Base-by-base conservation (phyloP, 2,888 invertebrate species). In the Machimus atricapillus region DNA sequence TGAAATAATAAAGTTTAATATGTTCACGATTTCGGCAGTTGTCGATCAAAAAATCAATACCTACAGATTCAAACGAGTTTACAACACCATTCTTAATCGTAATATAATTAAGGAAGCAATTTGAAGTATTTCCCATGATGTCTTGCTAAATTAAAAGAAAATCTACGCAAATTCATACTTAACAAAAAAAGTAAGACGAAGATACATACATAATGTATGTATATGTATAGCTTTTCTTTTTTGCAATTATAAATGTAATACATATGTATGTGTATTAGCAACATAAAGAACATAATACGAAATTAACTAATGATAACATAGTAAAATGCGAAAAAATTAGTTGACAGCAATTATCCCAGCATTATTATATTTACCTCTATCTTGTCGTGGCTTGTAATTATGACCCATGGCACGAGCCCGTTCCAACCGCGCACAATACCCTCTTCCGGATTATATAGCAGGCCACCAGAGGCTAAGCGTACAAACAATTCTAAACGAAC, bases 361-460 rank as follows among this genome's bases (percentile, higher is more conserved):
- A 82, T 37, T 74, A 74, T 74, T 16, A 85, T 86, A 88, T 81
- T 89, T 89, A 90, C 90, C 90, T 90, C 90, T 40, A 88, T 89
- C 34, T 88, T 88, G 58, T 87, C 79, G 78, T 89, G 88, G 56
- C 88, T 87, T 88, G 89, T 90, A 58, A 90, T 87, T 31, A 90
- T 87, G 31, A 90, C 89, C 88, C 89, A 89, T 37, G 90, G 90
- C 52, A 77, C 87, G 23, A 88, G 87, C 1, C 90, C 90, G 77
- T 89, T 87, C 90, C 90, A 90, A 74, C 89, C 90, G 73, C 88
- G 88, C 56, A 89, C 81, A 87, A 90, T 89, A 86, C 89, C 89
- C 58, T 88, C 86, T 76, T 77, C 82, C 46, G 89, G 89, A 89
- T 90, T 90, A 88, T 88, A 90, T 77, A 90, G 66, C 73, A 86